A percentile compares a stretch with the other conserved stretches of the same genome.
Conservation (phyloP, 64 coral and sea anemone genomes). For the Montipora cactus region DNA sequence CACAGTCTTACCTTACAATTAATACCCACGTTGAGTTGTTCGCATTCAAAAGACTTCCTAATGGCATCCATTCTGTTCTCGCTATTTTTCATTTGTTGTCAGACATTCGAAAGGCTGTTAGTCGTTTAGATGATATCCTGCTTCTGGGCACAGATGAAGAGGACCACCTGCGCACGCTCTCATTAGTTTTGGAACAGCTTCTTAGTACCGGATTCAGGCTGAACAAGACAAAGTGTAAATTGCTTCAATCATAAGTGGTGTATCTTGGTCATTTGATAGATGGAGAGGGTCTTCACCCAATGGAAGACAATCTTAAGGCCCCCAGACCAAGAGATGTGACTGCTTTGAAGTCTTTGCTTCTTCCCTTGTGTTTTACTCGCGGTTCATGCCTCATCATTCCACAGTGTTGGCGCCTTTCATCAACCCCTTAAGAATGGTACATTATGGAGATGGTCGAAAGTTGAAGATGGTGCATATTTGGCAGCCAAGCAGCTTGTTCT, state of each 20-base stretch:
- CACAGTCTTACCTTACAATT: slow-evolving; percentile 31
- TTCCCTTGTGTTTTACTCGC: too few species aligned
- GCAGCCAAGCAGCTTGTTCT: slow-evolving; percentile 57
- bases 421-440: slow-evolving; percentile 12
- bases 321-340: slow-evolving; percentile 42
- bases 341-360: slow-evolving; percentile 51
- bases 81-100: slow-evolving; percentile 30
- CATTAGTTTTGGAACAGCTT: slow-evolving; percentile 55
- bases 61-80: slow-evolving; percentile 66
- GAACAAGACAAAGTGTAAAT: slow-evolving; percentile 41
- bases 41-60: slow-evolving; percentile 49
- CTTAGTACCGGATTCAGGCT: slow-evolving; percentile 24
- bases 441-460: slow-evolving; percentile 48
- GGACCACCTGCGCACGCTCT: slow-evolving; percentile 28
- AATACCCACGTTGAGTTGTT: slow-evolving; percentile 64
- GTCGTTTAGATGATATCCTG: too few species aligned
- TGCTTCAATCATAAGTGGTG: slow-evolving; percentile 21
- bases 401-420: slow-evolving; percentile 47
- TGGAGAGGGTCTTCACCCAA: slow-evolving; percentile 42
- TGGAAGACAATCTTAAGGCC: slow-evolving; percentile 40
- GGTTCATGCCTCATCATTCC: slow-evolving; percentile 68
- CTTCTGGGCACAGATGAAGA: too few species aligned
- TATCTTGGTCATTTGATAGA: slow-evolving; percentile 32
- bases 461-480: slow-evolving; percentile 7
- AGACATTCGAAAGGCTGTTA: too few species aligned